Evolutionary conservation across 2,797 vertebrate genomes (phyloP), one percentile per base, ranked within the genome.

Genomic region (Dromococcyx pavoninus): DNA sequence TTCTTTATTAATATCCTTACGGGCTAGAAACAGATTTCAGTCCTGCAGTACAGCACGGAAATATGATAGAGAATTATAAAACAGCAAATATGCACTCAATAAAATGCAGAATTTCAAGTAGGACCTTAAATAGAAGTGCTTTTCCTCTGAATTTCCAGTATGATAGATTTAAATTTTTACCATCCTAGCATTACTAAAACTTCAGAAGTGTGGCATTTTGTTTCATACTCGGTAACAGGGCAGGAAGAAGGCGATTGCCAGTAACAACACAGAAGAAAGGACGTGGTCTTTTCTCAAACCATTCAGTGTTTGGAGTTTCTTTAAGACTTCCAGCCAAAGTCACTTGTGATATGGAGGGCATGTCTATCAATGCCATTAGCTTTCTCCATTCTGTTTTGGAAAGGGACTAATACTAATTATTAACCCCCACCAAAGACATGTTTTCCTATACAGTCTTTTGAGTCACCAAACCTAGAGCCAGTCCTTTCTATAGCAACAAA

Each of bases 401-500:
- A 79, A 56, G 57, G 73, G 50, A 30, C 51, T 54, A 41, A 88
- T 43, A 87, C 69, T 74, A 25, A 58, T 58, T 91, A 71, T 79
- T 77, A 88, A 95, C 91, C 66, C 78, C 56, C 2, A 17, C 62
- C 41, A 92, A 96, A 96, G 78, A 78, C 79, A 57, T 64, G 79
- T 94, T 96, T 96, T 96, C 88, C 82, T 90, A 88, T 75, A 93
- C 53, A 73, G 54, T 72, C 64, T 91, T 90, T 58, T 30, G 69
- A 87, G 61, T 91, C 74, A 80, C 64, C 90, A 67, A 57, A 85
- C 41, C 33, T 48, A 39, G 79, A 96, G 92, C 81, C 67, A 95
- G 86, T 89, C 69, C 91, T 97, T 96, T 91, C 92, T 89, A 93
- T 62, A 96, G 87, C 84, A 93, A 96, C 88, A 83, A 92, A 94